A percentile compares a stretch with the other conserved stretches of the same genome.
Evolutionary conservation across 2,797 vertebrate species (phyloP).

Genomic region (Hydrophis major): DNA sequence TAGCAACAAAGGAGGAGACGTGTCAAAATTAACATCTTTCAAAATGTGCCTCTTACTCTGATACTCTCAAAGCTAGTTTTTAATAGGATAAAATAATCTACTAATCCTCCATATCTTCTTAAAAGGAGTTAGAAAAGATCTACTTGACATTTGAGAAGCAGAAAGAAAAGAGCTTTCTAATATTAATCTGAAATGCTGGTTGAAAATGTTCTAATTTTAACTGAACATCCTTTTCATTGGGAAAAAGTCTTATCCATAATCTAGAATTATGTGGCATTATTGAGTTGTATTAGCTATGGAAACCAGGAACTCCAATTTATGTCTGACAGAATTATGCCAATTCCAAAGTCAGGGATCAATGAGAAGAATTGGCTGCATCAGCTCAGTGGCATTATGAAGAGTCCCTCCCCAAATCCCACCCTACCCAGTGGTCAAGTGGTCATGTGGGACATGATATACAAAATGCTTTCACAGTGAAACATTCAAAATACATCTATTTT

Average conservation of each 20-base stretch:
- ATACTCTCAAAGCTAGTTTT: slow-evolving; percentile 51
- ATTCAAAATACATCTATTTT: background rate
- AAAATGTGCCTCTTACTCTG: slow-evolving; percentile 59
- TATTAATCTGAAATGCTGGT: slow-evolving; percentile 34
- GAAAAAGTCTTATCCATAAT: background rate
- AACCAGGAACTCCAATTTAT: background rate
- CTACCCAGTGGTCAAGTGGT: background rate
- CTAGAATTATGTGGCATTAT: background rate
- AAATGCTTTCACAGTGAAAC: background rate
- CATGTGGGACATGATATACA: background rate
- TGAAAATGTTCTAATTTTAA: slow-evolving; percentile 19
- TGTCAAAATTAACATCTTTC: slow-evolving; percentile 49
- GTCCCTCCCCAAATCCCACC: background rate
- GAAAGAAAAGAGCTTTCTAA: slow-evolving; percentile 1
- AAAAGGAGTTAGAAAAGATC: slow-evolving; percentile 65
- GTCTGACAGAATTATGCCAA: background rate
- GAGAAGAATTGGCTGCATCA: background rate
- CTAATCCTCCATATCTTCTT: slow-evolving; percentile 66
- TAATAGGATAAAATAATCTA: slow-evolving; percentile 63
- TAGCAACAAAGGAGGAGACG: slow-evolving; percentile 8
- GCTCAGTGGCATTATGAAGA: background rate
- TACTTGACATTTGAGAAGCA: slow-evolving; percentile 67
- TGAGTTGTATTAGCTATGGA: background rate
- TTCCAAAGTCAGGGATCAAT: background rate
- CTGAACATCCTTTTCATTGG: background rate